Conservation (phyloP, 92 coral and sea anemone species). For the Phenganax stokvisi region DNA sequence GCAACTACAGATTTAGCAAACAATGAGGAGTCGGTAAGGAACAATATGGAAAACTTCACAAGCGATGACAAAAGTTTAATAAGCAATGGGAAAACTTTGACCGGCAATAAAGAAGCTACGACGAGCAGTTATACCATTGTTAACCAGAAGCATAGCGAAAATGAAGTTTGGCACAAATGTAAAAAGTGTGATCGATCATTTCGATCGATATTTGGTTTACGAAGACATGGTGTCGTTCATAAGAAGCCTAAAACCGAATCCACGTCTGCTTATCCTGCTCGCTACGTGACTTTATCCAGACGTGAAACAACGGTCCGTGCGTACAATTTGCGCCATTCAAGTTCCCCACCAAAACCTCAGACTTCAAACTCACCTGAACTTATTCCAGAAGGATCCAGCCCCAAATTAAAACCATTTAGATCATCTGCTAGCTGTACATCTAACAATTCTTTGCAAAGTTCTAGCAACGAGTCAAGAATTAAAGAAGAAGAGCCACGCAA, state of each 20-base stretch:
- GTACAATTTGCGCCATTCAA: not conserved
- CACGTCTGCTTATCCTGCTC: not conserved
- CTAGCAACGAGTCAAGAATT: not conserved
- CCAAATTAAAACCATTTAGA: too few species aligned
- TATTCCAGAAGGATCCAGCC: too few species aligned
- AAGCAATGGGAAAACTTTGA: not conserved
- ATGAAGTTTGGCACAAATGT: not conserved
- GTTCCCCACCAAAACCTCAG: not conserved
- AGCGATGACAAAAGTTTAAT: not conserved
- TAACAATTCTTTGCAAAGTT: not conserved
- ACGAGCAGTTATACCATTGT: not conserved
- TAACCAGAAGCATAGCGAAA: not conserved
- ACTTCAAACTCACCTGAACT: not conserved
- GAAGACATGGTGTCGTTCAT: not conserved
- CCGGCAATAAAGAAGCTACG: too few species aligned
- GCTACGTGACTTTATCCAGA: too few species aligned
- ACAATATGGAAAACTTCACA: too few species aligned
- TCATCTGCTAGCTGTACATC: too few species aligned
- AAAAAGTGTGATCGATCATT: not conserved
- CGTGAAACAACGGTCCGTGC: too few species aligned
- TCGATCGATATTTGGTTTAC: not conserved
- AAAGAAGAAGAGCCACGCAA: not conserved
- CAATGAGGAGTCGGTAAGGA: too few species aligned
- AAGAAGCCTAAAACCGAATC: not conserved
- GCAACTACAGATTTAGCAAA: not conserved